phyloP scores from a whole-genome alignment of 2,113 vertebrate genomes.

The Syngnathoides biaculeatus region DNA sequence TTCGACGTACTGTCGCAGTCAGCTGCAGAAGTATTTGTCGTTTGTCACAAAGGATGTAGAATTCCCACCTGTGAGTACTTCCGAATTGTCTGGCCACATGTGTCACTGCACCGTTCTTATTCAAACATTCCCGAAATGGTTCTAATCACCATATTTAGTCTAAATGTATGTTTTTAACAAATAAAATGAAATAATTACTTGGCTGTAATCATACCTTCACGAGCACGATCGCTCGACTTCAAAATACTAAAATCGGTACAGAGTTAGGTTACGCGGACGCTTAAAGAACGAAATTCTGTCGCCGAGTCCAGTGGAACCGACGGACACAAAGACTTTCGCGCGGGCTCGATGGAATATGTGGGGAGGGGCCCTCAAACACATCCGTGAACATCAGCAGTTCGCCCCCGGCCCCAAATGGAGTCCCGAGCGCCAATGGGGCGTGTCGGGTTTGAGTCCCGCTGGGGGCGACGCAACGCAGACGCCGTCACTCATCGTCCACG shows the following conservation, averaged over 20 bases:
- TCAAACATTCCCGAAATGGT: no score
- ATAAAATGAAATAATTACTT: no score
- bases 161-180: no score
- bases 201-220: no score
- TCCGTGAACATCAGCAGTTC: constrained; percentile 28
- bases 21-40: no score
- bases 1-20: not conserved
- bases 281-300: not conserved
- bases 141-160: no score
- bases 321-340: not conserved
- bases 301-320: not conserved
- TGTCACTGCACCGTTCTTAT: no score
- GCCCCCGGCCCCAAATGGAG: constrained; percentile 27
- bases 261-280: not conserved
- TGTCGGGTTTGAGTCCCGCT: constrained; percentile 32
- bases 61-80: no score
- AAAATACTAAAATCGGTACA: no score
- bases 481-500: constrained; percentile 23
- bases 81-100: no score
- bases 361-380: constrained; percentile 1
- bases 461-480: constrained; percentile 22
- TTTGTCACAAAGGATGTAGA: no score
- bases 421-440: constrained; percentile 19
- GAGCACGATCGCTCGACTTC: no score
- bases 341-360: not conserved